Percentiles rank a stretch among this genome's conserved stretches.
phyloP scores from a whole-genome alignment of 2,888 invertebrate species.

The Coecobrya sp. region DNA sequence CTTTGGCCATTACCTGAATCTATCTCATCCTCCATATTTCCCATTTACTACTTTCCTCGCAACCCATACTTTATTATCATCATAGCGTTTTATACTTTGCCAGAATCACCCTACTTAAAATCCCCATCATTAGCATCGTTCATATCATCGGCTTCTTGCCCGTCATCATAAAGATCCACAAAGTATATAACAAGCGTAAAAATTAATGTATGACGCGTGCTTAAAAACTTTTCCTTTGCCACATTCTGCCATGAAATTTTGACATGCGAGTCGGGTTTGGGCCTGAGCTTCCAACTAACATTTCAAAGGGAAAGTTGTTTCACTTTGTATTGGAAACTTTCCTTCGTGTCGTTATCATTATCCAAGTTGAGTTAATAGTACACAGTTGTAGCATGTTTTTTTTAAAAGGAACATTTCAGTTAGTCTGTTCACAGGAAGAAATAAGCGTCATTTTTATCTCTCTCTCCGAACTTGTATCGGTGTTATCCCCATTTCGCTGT shows the following conservation, averaged over 20 bases:
- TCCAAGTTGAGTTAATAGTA: neutral
- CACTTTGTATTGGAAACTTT: neutral
- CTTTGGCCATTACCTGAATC: neutral
- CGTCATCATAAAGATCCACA: slow-evolving; percentile 9
- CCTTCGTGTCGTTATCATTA: neutral
- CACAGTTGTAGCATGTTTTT: no score
- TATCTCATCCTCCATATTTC: neutral
- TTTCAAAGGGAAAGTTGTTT: slow-evolving; percentile 11
- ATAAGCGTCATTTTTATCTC: no score
- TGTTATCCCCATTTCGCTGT: no score
- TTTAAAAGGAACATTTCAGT: no score
- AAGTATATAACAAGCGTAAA: neutral
- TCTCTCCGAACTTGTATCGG: no score
- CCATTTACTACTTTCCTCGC: neutral
- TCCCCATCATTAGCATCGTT: neutral
- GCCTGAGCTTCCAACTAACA: neutral
- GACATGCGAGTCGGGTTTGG: neutral
- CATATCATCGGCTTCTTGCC: neutral
- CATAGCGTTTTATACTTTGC: neutral
- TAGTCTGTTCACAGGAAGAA: no score
- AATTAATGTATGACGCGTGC: slow-evolving; percentile 26
- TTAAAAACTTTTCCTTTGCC: slow-evolving; percentile 22
- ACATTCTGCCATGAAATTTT: neutral
- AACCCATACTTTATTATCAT: neutral
- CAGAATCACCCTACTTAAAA: neutral